Conservation (phyloP, 2,888 invertebrate genomes). For the Empis livida region DNA sequence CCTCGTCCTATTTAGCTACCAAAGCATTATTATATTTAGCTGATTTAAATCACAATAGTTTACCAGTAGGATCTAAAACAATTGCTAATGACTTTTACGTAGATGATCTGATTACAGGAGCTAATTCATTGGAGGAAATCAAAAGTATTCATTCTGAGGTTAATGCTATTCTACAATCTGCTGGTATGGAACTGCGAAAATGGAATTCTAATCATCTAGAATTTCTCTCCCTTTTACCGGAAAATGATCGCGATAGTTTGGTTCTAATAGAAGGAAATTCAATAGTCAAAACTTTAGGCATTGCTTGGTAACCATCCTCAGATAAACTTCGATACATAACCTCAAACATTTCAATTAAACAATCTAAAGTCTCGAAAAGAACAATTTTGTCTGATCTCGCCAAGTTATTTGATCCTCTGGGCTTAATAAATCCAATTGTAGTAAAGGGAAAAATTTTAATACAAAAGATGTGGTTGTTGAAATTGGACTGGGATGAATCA, state of each 20-base stretch:
- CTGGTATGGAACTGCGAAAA: neutral
- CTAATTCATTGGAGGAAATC: neutral
- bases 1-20: constrained; percentile 10
- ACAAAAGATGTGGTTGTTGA: constrained; percentile 10
- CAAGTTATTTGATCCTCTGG: constrained; percentile 10
- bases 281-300: constrained; percentile 8
- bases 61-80: neutral
- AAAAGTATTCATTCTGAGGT: neutral
- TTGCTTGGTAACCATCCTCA: constrained; percentile 4
- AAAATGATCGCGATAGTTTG: neutral
- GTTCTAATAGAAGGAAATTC: neutral
- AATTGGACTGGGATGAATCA: constrained; percentile 9
- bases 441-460: constrained; percentile 9
- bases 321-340: constrained; percentile 4
- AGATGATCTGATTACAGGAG: neutral
- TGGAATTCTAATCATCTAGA: neutral
- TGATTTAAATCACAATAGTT: neutral
- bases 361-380: constrained; percentile 5
- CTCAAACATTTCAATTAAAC: neutral
- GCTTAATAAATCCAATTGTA: constrained; percentile 9
- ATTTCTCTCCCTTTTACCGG: neutral
- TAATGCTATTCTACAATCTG: neutral
- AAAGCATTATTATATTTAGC: constrained; percentile 3
- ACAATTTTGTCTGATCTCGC: constrained; percentile 6
- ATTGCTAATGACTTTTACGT: neutral